Conservation (phyloP, 2,888 invertebrate species). For the Conchocele bisecta region DNA sequence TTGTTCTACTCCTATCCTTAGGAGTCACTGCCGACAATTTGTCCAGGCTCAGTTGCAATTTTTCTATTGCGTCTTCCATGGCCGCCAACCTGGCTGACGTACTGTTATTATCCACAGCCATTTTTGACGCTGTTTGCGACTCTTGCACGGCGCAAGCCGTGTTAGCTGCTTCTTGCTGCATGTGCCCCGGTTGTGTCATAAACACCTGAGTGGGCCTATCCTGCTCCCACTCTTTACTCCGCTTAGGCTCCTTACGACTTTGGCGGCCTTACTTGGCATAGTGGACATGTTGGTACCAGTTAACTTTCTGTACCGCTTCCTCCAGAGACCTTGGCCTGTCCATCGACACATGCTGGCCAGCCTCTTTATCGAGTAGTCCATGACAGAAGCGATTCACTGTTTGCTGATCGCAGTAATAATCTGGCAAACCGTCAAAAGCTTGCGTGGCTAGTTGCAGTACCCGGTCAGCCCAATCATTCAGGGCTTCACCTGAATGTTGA, state of each 20-base stretch:
- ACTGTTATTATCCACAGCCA: no score
- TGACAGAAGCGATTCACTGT: slow-evolving; percentile 7
- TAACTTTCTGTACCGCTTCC: neutral
- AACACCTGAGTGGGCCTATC: neutral
- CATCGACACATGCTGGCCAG: slow-evolving; percentile 9
- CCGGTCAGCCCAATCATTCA: slow-evolving; percentile 16
- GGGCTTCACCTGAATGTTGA: neutral
- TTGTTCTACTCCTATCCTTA: no score
- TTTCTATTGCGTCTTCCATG: no score
- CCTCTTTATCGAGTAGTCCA: slow-evolving; percentile 13
- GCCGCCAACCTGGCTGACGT: no score
- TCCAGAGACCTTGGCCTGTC: neutral
- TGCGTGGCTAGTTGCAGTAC: neutral
- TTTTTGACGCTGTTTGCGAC: no score
- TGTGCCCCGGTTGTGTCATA: no score
- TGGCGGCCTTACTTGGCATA: neutral
- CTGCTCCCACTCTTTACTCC: neutral
- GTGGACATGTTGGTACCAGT: slow-evolving; percentile 2
- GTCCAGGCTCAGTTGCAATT: no score
- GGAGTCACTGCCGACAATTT: no score
- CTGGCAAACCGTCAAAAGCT: slow-evolving; percentile 6
- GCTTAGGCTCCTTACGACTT: neutral
- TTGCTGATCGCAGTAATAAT: neutral
- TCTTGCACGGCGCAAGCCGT: no score
- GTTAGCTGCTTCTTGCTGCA: no score